Evolutionary conservation across 2,113 vertebrate species (phyloP), one percentile per base, ranked within the genome.

Genomic region (Eptesicus fuscus): DNA sequence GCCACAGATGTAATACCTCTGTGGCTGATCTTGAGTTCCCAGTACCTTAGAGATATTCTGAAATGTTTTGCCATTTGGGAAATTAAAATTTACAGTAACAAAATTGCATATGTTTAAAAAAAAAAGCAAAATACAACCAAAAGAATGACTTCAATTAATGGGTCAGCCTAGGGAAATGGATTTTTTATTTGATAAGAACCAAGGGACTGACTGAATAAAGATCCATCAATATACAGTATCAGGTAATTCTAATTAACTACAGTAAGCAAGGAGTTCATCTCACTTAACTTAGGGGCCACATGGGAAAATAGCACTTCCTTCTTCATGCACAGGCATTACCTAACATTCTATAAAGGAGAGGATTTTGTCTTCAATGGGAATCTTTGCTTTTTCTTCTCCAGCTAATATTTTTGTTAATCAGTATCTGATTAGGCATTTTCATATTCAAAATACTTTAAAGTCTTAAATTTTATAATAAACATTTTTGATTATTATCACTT

Each of bases 31-130:
- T 83, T 30, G 44, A 91, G 76, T 96, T 96, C 63, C 69, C 91
- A 84, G 70, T 9, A 28, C 83, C 69, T 95, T 95, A 76, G 83
- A 97, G 92, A 93, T 95, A 89, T 69, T 92, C 86, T 92, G 76
- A 93, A 96, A 94, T 96, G 91, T 96, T 97, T 91, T 83, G 95
- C 88, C 97, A 93, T 91, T 97, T 95, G 97, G 97, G 97, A 97
- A 97, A 97, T 97, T 97, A 97, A 97, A 97, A 97, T 95, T 95
- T 97, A 97, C 96, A 95, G 65, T 97, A 96, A 97, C 94, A 97
- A 95, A 97, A 96, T 95, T 96, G 91, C 96, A 84, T 95, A 86
- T 94, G 91, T 96, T 77, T 49, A 88, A 40, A 22, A 35, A 90
- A 94, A 93, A 95, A 95, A 47, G 73, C 77, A 90, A 95, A 96